Evolutionary conservation across 1,140 invertebrate species (phyloP).

Genomic region (Gonioctena quinquepunctata): DNA sequence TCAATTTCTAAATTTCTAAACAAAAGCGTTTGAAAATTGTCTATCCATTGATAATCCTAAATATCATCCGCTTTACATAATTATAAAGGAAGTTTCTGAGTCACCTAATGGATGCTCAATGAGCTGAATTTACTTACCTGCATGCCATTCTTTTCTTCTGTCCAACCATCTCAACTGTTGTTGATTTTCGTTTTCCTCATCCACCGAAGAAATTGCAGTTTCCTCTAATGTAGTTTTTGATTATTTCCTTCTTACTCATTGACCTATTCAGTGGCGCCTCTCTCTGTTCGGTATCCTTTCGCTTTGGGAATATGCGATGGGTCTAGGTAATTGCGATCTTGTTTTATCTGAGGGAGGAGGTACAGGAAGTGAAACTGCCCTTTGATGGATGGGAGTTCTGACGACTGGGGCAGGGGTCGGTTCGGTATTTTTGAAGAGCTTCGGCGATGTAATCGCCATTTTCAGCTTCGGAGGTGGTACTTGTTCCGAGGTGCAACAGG

Average conservation of each 20-base stretch:
- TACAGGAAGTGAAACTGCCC: constrained; percentile 55
- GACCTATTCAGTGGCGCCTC: constrained; percentile 48
- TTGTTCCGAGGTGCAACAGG: constrained; percentile 1
- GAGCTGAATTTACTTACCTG: constrained; percentile 59
- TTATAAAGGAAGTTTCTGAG: too few species aligned
- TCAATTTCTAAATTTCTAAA: too few species aligned
- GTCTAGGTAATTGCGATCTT: constrained; percentile 48
- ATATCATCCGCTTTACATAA: too few species aligned
- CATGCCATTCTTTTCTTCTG: constrained; percentile 73
- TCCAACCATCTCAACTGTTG: constrained; percentile 75
- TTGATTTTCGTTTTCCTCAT: constrained; percentile 70
- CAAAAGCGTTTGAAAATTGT: too few species aligned
- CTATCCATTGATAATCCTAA: too few species aligned
- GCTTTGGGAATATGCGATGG: constrained; percentile 47
- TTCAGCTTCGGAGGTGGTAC: constrained; percentile 14
- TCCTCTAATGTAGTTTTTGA: constrained; percentile 72
- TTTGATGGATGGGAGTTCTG: constrained; percentile 27
- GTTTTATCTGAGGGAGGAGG: constrained; percentile 48
- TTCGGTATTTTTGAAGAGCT: constrained; percentile 3
- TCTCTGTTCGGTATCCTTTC: constrained; percentile 48
- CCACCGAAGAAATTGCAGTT: constrained; percentile 79
- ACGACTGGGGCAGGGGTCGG: constrained; percentile 26
- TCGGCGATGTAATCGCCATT: background rate
- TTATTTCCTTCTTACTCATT: constrained; percentile 55
- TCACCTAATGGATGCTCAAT: too few species aligned